phyloP scores from a whole-genome alignment of 2,113 vertebrate genomes.

The Psittacula cyanocephala region DNA sequence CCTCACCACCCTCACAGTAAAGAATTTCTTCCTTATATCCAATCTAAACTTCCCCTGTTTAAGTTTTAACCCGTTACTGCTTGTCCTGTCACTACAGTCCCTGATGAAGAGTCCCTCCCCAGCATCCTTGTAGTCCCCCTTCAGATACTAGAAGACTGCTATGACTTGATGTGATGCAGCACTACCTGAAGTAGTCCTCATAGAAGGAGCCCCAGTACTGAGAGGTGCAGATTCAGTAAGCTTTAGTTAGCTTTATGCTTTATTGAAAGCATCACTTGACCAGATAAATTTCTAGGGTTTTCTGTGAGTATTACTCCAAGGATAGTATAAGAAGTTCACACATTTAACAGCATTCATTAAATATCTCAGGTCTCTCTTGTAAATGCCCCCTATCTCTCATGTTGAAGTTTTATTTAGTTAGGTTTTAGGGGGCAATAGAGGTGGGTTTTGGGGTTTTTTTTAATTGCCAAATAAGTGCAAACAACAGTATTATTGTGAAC shows the following conservation, averaged over 20 bases:
- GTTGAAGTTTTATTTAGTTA: neutral
- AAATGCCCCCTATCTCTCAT: neutral
- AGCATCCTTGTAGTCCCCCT: no score
- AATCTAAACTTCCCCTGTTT: no score
- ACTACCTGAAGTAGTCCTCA: neutral
- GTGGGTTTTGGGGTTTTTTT: neutral
- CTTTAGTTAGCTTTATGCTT: neutral
- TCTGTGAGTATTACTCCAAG: neutral
- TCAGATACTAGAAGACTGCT: no score
- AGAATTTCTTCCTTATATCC: no score
- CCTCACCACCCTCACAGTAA: no score
- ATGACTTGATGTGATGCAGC: no score
- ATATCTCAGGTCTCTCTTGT: neutral
- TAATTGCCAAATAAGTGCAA: neutral
- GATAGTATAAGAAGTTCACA: neutral
- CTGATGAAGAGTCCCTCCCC: no score
- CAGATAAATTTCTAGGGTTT: neutral
- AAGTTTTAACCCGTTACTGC: no score
- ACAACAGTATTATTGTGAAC: neutral
- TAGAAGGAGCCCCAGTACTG: neutral
- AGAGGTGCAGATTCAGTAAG: neutral
- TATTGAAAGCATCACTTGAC: neutral
- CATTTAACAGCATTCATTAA: neutral
- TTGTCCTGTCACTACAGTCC: no score
- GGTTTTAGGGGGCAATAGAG: fast-evolving